phyloP scores from a whole-genome alignment of 1,140 invertebrate species.

The Cardiocondyla obscurior region DNA sequence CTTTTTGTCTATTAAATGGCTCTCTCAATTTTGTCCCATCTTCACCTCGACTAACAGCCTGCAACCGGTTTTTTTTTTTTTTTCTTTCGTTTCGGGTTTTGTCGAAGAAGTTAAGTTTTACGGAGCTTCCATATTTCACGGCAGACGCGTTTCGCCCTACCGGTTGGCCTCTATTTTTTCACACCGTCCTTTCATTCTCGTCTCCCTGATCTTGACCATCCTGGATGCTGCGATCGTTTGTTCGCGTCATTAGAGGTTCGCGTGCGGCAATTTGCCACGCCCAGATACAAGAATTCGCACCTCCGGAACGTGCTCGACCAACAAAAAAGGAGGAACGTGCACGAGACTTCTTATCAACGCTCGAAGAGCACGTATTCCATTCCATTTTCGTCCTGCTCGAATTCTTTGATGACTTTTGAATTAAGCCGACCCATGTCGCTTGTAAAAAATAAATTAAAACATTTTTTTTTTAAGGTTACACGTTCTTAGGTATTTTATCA shows the following conservation, averaged over 20 bases:
- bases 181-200: conserved; percentile 21
- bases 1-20: conserved; percentile 14
- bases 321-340: conserved; percentile 42
- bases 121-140: conserved; percentile 39
- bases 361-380: background rate
- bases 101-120: conserved; percentile 7
- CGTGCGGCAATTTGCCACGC: conserved; percentile 81
- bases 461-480: background rate
- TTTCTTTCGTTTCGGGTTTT: conserved; percentile 21
- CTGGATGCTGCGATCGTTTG: conserved; percentile 68
- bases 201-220: conserved; percentile 49
- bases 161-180: conserved; percentile 60
- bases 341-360: conserved; percentile 68
- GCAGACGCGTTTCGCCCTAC: conserved; percentile 7
- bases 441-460: background rate
- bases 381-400: background rate
- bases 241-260: conserved; percentile 76
- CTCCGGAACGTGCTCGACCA: conserved; percentile 65
- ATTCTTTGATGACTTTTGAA: conserved; percentile 26
- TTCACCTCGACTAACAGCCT: background rate
- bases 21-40: conserved; percentile 30
- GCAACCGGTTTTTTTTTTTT: conserved; percentile 45
- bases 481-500: background rate
- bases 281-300: conserved; percentile 78
- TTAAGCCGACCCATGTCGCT: conserved; percentile 7